Base-by-base conservation (phyloP, 2,113 vertebrate species). In the Periophthalmus modestus region DNA sequence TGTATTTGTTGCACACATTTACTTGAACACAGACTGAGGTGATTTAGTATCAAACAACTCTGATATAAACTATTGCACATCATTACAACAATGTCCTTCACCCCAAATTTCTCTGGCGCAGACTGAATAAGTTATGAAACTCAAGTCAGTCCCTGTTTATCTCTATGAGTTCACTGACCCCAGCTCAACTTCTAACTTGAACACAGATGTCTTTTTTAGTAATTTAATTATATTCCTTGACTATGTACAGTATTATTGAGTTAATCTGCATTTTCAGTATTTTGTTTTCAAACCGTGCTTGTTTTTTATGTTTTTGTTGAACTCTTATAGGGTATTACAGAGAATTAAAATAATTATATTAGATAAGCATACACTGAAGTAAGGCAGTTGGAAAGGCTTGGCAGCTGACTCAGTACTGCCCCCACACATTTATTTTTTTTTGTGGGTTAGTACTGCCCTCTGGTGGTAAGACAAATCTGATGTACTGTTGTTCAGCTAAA, bases 81-180 rank as follows among this genome's bases (percentile, higher is more conserved):
- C 62, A n/a, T 14, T 21, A 15, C 46, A 73, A 81, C 62, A 78
- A 68, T 80, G 34, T 23, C 58, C 75, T 34, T 33, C 55, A 61
- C 72, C 73, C 55, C 84, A 87, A 89, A 82, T 84, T 80, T 72
- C 81, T 68, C 74, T 63, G 21, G 21, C 75, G 69, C 43, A 61
- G 50, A 18, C 61, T 90, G 62, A 89, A 87, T 86, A 88, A 85
- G 69, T 89, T 48, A 85, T 88, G 83, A 87, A 62, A 57, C 43
- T 68, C 21, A 74, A 23, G 58, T 68, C 46, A 39, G 36, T 73
- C 13, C 39, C 47, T 36, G 16, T n/a, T 46, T 3, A 7, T 28
- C 39, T 23, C 12, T 47, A 39, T 63, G 33, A 63, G 33, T 43
- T 65, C 28, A 68, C 28, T 33, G 39, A 34, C 73, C 69, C 43